A percentile compares a stretch with the other conserved stretches of the same genome.
Conservation (phyloP, 2,888 invertebrate species). For the Spodoptera exigua region DNA sequence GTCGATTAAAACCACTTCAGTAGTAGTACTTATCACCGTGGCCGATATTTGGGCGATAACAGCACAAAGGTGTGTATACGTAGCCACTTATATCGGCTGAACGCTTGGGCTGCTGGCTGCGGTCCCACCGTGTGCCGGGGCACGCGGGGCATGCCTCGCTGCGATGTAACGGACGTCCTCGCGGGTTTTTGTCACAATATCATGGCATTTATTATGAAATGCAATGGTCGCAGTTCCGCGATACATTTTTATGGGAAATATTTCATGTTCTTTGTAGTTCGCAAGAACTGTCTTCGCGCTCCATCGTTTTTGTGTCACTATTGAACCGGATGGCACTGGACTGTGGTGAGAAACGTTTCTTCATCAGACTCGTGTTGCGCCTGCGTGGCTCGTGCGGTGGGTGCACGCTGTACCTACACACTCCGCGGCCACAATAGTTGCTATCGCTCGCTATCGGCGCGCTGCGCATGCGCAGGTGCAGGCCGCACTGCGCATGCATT, state of each 20-base stretch:
- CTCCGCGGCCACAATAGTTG: constrained; percentile 30
- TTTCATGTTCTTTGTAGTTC: constrained; percentile 15
- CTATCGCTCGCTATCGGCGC: constrained; percentile 48
- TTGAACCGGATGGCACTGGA: constrained; percentile 25
- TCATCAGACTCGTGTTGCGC: not conserved
- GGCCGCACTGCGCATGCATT: constrained; percentile 46
- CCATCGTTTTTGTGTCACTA: constrained; percentile 29
- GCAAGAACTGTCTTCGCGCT: constrained; percentile 33
- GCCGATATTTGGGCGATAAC: too few relatives aligned
- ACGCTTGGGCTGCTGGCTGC: too few relatives aligned
- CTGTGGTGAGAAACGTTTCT: constrained; percentile 14
- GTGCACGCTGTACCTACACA: too few relatives aligned
- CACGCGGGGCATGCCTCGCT: constrained; percentile 15
- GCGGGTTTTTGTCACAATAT: constrained; percentile 28
- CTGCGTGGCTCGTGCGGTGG: too few relatives aligned
- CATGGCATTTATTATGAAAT: constrained; percentile 48
- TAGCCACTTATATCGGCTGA: too few relatives aligned
- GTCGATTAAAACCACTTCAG: too few relatives aligned
- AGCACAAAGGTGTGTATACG: too few relatives aligned
- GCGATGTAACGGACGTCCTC: constrained; percentile 44
- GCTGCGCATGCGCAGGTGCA: constrained; percentile 45
- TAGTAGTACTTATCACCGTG: too few relatives aligned
- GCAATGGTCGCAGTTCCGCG: constrained; percentile 42
- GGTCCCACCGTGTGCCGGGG: constrained; percentile 6
- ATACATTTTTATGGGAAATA: constrained; percentile 44